Evolutionary conservation across 2,797 vertebrate species (phyloP).

Genomic region (Ctenopoma kingsleyae): DNA sequence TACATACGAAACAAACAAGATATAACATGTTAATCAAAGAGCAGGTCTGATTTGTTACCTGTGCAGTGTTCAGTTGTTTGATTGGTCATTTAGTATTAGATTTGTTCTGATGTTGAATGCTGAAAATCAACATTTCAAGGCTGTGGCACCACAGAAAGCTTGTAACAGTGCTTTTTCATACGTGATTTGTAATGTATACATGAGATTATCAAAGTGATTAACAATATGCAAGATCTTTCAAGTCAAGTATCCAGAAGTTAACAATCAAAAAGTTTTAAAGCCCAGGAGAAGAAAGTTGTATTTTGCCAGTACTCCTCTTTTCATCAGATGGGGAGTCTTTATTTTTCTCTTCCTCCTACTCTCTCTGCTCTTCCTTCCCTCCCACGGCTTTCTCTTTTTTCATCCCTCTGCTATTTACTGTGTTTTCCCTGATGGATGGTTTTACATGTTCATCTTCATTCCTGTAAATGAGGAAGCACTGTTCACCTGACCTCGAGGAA

Average conservation of each 20-base stretch:
- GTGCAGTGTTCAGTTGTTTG: not conserved
- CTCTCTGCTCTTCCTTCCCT: constrained; percentile 5
- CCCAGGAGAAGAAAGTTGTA: not conserved
- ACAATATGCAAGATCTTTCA: not conserved
- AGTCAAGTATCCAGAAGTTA: constrained; percentile 7
- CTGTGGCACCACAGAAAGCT: not conserved
- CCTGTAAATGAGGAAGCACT: constrained; percentile 31
- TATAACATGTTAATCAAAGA: not conserved
- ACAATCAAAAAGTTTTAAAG: constrained; percentile 11
- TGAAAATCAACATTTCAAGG: not conserved
- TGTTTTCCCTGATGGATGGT: constrained; percentile 36
- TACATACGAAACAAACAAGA: no score
- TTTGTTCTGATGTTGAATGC: not conserved
- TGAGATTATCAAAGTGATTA: constrained; percentile 1
- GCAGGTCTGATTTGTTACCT: no score
- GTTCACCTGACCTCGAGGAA: constrained; percentile 39
- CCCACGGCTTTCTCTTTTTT: constrained; percentile 13
- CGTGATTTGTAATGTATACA: not conserved
- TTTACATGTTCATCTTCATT: constrained; percentile 35
- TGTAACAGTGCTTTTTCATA: not conserved
- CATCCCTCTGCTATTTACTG: constrained; percentile 13
- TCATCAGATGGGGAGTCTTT: constrained; percentile 28
- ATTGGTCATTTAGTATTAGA: not conserved
- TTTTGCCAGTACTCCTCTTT: constrained; percentile 18
- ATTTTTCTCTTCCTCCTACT: constrained; percentile 13